phyloP scores from a whole-genome alignment of 2,888 invertebrate species.

The Eristalis pertinax region DNA sequence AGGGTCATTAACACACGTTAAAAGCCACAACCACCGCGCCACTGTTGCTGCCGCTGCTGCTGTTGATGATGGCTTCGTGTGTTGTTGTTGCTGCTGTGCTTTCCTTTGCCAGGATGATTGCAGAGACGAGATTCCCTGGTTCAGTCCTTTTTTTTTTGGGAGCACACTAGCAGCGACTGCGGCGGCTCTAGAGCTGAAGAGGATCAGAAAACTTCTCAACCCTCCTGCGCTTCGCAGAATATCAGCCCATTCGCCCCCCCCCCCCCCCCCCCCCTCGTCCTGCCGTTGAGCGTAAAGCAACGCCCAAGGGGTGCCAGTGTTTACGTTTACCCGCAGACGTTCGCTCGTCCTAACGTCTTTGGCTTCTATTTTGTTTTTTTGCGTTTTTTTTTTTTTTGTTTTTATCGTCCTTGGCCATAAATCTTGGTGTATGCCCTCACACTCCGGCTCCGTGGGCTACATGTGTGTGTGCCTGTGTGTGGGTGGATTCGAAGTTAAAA shows the following conservation, averaged over 20 bases:
- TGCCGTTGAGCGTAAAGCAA: no score
- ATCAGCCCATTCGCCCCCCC: neutral
- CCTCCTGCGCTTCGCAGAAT: neutral
- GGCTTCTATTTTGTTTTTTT: constrained; percentile 67
- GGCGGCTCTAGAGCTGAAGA: constrained; percentile 1
- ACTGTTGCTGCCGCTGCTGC: neutral
- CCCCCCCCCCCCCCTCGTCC: no score
- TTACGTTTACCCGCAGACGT: constrained; percentile 68
- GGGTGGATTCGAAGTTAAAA: constrained; percentile 66
- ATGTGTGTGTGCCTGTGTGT: neutral
- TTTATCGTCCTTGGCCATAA: constrained; percentile 67
- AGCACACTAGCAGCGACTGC: neutral
- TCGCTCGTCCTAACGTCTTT: constrained; percentile 54
- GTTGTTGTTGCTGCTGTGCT: neutral
- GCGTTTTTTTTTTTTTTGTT: constrained; percentile 63
- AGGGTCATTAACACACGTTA: constrained; percentile 72
- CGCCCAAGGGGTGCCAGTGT: constrained; percentile 58
- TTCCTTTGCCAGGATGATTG: constrained; percentile 49
- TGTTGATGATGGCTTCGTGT: constrained; percentile 51
- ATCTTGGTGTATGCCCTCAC: constrained; percentile 57
- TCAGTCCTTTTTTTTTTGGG: neutral
- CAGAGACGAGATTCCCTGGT: constrained; percentile 48
- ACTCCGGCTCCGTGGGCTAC: constrained; percentile 15
- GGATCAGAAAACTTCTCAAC: constrained; percentile 5
- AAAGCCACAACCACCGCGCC: constrained; percentile 38